A percentile compares a stretch with the other conserved stretches of the same genome.
phyloP scores from a whole-genome alignment of 2,797 vertebrate species.

The Microchirus variegatus region DNA sequence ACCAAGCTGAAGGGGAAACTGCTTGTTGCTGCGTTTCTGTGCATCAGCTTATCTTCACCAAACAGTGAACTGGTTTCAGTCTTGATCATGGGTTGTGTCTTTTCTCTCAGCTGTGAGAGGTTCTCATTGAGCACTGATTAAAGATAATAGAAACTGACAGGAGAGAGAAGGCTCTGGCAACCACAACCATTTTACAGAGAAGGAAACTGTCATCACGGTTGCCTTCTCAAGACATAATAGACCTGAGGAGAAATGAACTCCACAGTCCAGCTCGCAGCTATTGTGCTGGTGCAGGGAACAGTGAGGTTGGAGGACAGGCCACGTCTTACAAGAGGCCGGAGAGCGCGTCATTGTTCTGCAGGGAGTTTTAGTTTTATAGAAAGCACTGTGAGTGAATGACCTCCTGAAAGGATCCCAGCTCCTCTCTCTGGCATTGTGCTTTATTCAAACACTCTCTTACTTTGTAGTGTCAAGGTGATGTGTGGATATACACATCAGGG shows the following conservation, averaged over 20 bases:
- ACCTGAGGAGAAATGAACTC: constrained; percentile 52
- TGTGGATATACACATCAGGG: constrained; percentile 63
- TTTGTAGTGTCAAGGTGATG: constrained; percentile 68
- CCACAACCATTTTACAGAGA: constrained; percentile 63
- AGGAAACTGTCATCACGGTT: constrained; percentile 71
- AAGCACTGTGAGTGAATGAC: constrained; percentile 65
- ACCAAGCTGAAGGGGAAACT: constrained; percentile 16
- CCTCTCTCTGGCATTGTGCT: constrained; percentile 53
- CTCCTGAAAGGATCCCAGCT: constrained; percentile 62
- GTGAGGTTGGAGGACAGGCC: constrained; percentile 50
- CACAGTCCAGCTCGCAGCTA: constrained; percentile 40
- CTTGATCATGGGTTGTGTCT: not conserved
- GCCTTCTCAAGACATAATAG: constrained; percentile 43
- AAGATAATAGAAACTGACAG: constrained; percentile 78
- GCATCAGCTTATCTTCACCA: not conserved
- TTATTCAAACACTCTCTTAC: constrained; percentile 57
- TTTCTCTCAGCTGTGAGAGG: constrained; percentile 4
- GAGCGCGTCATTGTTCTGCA: constrained; percentile 57
- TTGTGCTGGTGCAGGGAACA: constrained; percentile 41
- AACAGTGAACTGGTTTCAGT: not conserved
- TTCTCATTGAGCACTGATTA: constrained; percentile 46
- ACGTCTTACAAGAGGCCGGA: constrained; percentile 55
- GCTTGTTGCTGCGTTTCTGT: not conserved
- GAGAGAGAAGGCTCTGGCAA: constrained; percentile 73
- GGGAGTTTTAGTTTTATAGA: constrained; percentile 58